A percentile compares a stretch with the other conserved stretches of the same genome.
Conservation (phyloP, 2,888 invertebrate species). For the Heliothis peltigera region DNA sequence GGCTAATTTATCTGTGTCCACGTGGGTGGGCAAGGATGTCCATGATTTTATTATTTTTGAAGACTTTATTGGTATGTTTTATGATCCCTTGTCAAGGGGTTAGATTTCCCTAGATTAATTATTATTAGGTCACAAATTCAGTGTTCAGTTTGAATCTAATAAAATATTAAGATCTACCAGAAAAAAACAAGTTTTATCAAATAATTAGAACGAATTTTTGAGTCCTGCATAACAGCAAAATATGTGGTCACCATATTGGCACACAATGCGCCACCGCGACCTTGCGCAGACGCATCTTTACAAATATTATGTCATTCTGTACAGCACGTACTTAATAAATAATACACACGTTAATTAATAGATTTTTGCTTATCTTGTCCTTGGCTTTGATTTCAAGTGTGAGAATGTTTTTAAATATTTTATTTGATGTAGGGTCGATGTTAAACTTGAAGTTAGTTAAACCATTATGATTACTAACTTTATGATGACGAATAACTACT, state of each 20-base stretch:
- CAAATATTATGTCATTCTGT: slow-evolving; percentile 64
- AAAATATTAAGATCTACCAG: too few species aligned
- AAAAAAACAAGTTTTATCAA: too few species aligned
- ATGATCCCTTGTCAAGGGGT: neutral
- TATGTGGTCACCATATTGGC: slow-evolving; percentile 25
- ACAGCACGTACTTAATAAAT: slow-evolving; percentile 40
- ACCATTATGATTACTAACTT: neutral
- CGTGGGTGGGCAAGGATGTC: slow-evolving; percentile 57
- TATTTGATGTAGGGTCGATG: neutral
- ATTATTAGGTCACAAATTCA: too few species aligned
- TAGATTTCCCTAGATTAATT: too few species aligned
- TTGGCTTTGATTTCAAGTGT: slow-evolving; percentile 40
- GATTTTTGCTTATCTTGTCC: slow-evolving; percentile 35
- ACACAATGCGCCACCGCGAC: slow-evolving; percentile 53
- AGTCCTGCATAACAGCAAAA: slow-evolving; percentile 7
- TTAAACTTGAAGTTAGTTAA: neutral
- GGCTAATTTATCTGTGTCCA: slow-evolving; percentile 62
- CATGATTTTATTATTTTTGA: slow-evolving; percentile 27
- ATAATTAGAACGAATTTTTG: neutral
- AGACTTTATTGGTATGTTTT: slow-evolving; percentile 15
- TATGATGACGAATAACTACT: too few species aligned
- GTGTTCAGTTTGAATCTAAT: too few species aligned
- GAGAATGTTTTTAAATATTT: slow-evolving; percentile 18
- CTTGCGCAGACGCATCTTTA: slow-evolving; percentile 67
- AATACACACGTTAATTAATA: slow-evolving; percentile 56